Evolutionary conservation across 2,113 vertebrate genomes (phyloP).

Genomic region (Chaenocephalus aceratus): DNA sequence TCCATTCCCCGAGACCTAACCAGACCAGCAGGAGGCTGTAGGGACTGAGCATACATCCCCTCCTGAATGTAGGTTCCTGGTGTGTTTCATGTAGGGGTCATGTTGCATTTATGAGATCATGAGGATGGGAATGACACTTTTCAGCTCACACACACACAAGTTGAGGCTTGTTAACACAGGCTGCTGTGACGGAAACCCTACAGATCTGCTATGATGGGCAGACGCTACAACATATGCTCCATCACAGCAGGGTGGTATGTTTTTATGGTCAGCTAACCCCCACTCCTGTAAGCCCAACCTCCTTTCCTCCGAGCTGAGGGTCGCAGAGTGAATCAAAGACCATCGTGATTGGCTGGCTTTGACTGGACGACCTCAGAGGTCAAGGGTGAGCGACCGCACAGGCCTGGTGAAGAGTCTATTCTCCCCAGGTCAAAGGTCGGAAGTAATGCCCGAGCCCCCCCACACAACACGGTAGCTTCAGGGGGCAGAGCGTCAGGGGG

Average conservation of each 20-base stretch:
- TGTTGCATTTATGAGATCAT: slow-evolving; percentile 13
- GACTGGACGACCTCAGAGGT: slow-evolving; percentile 69
- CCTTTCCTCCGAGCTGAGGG: slow-evolving; percentile 35
- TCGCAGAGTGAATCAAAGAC: slow-evolving; percentile 67
- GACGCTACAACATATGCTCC: slow-evolving; percentile 73
- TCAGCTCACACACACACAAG: slow-evolving; percentile 9
- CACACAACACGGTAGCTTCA: slow-evolving; percentile 30
- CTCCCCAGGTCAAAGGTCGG: slow-evolving; percentile 74
- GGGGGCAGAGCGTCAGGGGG: slow-evolving; percentile 53
- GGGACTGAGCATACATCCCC: slow-evolving; percentile 20
- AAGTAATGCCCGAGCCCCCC: slow-evolving; percentile 49
- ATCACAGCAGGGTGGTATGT: slow-evolving; percentile 70
- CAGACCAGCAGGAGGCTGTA: slow-evolving; percentile 55
- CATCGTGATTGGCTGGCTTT: slow-evolving; percentile 76
- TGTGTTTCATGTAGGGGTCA: slow-evolving; percentile 7
- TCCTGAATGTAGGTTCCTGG: slow-evolving; percentile 7
- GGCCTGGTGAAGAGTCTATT: slow-evolving; percentile 83
- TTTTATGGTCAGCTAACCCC: slow-evolving; percentile 68
- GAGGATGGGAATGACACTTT: slow-evolving; percentile 31
- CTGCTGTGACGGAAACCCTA: slow-evolving; percentile 58
- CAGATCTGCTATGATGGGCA: slow-evolving; percentile 62
- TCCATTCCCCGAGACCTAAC: slow-evolving; percentile 62
- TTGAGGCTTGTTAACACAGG: slow-evolving; percentile 31
- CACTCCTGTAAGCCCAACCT: slow-evolving; percentile 25
- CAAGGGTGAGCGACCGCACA: slow-evolving; percentile 77